Conservation (phyloP, 2,888 invertebrate species). For the Ditylenchus weischeri region DNA sequence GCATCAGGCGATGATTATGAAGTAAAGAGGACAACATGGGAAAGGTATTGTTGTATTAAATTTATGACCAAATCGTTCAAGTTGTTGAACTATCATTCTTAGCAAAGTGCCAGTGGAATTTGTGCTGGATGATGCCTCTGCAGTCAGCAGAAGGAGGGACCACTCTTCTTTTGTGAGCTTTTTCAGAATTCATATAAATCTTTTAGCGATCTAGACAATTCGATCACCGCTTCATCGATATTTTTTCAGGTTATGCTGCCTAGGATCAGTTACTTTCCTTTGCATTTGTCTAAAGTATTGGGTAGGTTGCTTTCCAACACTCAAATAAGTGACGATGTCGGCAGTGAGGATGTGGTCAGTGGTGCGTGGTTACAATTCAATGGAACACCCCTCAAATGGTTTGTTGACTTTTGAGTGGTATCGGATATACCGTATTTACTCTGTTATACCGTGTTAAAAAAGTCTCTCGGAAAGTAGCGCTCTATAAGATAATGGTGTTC, state of each 20-base stretch:
- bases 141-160: conserved; percentile 80
- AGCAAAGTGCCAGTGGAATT: conserved; percentile 84
- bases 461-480: no score
- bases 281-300: conserved; percentile 43
- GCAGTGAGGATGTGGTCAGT: conserved; percentile 31
- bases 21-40: conserved; percentile 89
- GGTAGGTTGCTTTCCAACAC: conserved; percentile 27
- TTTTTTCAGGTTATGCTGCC: conserved; percentile 54
- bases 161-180: conserved; percentile 74
- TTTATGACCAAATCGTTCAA: not conserved
- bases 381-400: conserved; percentile 46
- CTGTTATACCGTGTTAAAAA: no score
- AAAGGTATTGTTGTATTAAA: conserved; percentile 58
- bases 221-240: conserved; percentile 23
- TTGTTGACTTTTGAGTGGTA: no score
- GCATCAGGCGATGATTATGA: conserved; percentile 71
- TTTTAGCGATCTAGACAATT: not conserved
- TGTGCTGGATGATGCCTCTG: conserved; percentile 78
- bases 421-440: no score
- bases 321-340: conserved; percentile 27
- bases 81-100: not conserved
- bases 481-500: no score
- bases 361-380: conserved; percentile 48
- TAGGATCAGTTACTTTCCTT: conserved; percentile 49
- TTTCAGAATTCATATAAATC: not conserved